Evolutionary conservation across 2,113 vertebrate species (phyloP), one percentile per base, ranked within the genome.

Genomic region (Chaetops frenatus): DNA sequence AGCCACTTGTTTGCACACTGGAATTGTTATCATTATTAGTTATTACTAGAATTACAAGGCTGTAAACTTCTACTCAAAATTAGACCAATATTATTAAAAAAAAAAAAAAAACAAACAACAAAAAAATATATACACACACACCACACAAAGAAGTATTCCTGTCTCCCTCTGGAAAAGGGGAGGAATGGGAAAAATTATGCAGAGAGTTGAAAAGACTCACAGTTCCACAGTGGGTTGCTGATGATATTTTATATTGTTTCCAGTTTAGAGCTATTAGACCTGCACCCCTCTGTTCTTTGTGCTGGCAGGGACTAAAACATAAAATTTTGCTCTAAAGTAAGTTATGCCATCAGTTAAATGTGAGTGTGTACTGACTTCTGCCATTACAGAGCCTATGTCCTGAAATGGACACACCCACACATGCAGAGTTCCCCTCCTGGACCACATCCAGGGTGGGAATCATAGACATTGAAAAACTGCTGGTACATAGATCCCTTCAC

Each of bases 321-420:
- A 21, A 56, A 33, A 62, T 88, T 90, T 90, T 67, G 9, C n/a
- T 83, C 51, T 78, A 56, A 83, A 82, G 17, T 21, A 33, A 61
- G 35, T 51, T 56, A 36, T 3, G 3, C 20, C 29, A 40, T 14
- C 18, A 25, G 17, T 54, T 69, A 70, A 80, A 71, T 13, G 13
- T 13, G 25, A 47, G 36, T 0, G 0, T 45, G 24, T 18, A 31
- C 13, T n/a, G n/a, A 2, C 8, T 82, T 51, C 53, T 80, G 11
- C 61, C 15, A 13, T 66, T 93, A 44, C 25, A 66, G 21, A 88
- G 11, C 6, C 40, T 38, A 2, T 53, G 28, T 35, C 45, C 9
- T 28, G 4, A 48, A 35, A 67, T 3, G 15, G 27, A 20, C 12
- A 13, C 7, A 38, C 6, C 58, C 14, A 61, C 6, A 31, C 20